These are phyloP conservation scores for Anthonomus grandis DNA, from an alignment of 1,140 invertebrate genomes.

Conservation along the genomic window DNA sequence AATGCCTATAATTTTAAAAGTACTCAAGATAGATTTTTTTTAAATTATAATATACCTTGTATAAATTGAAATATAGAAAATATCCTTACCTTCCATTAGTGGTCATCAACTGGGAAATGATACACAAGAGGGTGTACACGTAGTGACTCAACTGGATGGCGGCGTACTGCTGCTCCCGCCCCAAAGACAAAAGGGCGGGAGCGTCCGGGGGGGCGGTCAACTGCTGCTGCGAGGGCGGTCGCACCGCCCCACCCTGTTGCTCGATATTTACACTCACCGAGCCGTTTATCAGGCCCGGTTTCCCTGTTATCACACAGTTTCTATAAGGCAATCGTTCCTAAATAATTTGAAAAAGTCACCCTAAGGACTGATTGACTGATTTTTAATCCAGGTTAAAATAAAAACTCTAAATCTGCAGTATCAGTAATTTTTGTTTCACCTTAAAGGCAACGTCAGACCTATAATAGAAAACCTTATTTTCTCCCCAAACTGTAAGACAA, in stretches of 20 bases:
- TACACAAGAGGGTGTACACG: constrained; percentile 76
- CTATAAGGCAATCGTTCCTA: constrained; percentile 54
- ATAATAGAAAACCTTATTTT: no score
- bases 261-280: constrained; percentile 19
- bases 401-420: not conserved
- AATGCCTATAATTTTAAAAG: no score
- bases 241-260: not conserved
- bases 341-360: not conserved
- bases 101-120: constrained; percentile 81
- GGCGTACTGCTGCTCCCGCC: constrained; percentile 64
- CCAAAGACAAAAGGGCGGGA: constrained; percentile 50
- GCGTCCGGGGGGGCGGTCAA: constrained; percentile 35
- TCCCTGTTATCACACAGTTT: constrained; percentile 48
- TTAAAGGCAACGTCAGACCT: no score
- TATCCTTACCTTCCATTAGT: constrained; percentile 72
- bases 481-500: no score
- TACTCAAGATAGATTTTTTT: no score
- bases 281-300: constrained; percentile 41
- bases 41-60: not conserved
- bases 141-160: constrained; percentile 76
- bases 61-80: no score
- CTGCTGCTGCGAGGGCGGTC: constrained; percentile 7
- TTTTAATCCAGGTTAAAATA: not conserved
- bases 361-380: no score
- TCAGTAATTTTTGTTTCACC: not conserved